Conservation (phyloP, 2,113 vertebrate species). For the Syngnathus floridae region DNA sequence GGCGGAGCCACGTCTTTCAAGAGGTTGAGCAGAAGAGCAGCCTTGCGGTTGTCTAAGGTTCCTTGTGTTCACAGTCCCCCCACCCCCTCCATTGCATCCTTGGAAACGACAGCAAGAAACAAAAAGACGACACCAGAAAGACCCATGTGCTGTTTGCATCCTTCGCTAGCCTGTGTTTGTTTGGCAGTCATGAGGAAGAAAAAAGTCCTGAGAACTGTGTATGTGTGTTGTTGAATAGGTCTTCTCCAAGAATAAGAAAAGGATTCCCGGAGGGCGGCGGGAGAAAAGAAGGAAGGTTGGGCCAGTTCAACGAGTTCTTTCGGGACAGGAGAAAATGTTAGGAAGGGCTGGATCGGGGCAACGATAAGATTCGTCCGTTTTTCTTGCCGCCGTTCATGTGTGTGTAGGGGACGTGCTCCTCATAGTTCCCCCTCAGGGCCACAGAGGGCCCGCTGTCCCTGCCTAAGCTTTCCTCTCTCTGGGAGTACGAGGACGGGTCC, state of each 20-base stretch:
- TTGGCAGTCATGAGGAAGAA: constrained; percentile 69
- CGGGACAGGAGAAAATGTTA: constrained; percentile 70
- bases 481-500: constrained; percentile 84
- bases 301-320: constrained; percentile 34
- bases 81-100: constrained; percentile 31
- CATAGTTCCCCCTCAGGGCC: constrained; percentile 84
- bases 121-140: constrained; percentile 41
- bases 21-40: constrained; percentile 51
- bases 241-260: constrained; percentile 53
- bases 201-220: constrained; percentile 88
- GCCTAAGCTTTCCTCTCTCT: constrained; percentile 78
- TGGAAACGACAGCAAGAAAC: constrained; percentile 66
- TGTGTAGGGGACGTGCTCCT: constrained; percentile 90
- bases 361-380: constrained; percentile 85
- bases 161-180: constrained; percentile 64
- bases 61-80: constrained; percentile 78
- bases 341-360: constrained; percentile 90
- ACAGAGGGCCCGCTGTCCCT: constrained; percentile 79
- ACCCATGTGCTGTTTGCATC: constrained; percentile 57
- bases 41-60: constrained; percentile 69
- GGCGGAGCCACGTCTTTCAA: background rate
- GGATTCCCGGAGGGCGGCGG: constrained; percentile 29
- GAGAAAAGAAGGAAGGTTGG: constrained; percentile 35
- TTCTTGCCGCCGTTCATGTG: constrained; percentile 99
- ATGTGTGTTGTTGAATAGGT: constrained; percentile 58